Conservation (phyloP, 2,797 vertebrate species). For the Poecile montanus region DNA sequence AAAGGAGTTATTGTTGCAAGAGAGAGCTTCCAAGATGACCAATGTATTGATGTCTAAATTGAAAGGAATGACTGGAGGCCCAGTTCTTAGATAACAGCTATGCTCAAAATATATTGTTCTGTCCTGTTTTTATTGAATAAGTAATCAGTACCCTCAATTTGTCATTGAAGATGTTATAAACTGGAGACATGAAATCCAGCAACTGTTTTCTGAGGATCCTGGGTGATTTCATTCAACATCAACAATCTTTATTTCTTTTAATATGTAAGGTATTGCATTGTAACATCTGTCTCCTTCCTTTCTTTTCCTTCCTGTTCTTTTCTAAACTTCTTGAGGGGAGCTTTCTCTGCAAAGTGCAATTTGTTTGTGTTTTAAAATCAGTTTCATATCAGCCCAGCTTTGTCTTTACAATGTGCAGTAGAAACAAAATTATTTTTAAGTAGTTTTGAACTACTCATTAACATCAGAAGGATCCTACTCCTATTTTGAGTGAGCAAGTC, state of each 20-base stretch:
- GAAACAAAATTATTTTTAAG: slow-evolving; percentile 20
- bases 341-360: neutral
- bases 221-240: neutral
- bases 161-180: neutral
- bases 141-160: neutral
- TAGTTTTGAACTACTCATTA: neutral
- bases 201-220: neutral
- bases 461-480: neutral
- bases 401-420: neutral
- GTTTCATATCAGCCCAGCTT: neutral
- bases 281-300: neutral
- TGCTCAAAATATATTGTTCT: neutral
- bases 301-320: neutral
- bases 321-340: neutral
- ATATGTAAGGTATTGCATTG: neutral
- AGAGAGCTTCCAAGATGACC: neutral
- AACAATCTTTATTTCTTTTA: neutral
- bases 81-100: neutral
- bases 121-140: neutral
- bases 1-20: neutral
- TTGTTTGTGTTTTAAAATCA: neutral
- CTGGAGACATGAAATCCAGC: neutral
- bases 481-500: neutral
- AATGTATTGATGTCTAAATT: neutral
- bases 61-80: neutral